phyloP scores from a whole-genome alignment of 2,797 vertebrate genomes.

The Acrocephalus scirpaceus region DNA sequence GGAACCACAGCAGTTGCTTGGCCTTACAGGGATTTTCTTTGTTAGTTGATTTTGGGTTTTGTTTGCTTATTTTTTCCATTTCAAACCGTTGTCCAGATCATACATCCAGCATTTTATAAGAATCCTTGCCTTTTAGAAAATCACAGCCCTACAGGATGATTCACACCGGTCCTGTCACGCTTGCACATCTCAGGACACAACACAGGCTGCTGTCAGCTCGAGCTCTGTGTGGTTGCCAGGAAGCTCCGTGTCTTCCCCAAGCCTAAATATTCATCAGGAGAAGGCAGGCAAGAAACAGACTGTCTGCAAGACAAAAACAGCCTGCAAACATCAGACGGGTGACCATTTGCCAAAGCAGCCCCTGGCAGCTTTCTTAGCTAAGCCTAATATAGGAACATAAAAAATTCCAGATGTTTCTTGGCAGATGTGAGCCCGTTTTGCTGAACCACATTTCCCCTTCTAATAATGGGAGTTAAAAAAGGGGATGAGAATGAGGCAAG shows the following conservation, averaged over 20 bases:
- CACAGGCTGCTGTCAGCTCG: neutral
- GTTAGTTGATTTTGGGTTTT: neutral
- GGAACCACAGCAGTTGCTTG: neutral
- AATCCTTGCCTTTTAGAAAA: neutral
- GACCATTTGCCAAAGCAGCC: neutral
- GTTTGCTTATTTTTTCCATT: neutral
- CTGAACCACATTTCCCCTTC: neutral
- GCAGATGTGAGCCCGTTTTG: neutral
- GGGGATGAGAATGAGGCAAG: neutral
- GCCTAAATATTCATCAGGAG: neutral
- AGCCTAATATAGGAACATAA: neutral
- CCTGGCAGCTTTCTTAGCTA: neutral
- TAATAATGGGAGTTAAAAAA: neutral
- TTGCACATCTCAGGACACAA: neutral
- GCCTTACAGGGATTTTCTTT: neutral
- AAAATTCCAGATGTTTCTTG: conserved; percentile 11
- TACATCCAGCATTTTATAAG: neutral
- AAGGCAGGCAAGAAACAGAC: neutral
- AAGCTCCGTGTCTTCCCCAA: neutral
- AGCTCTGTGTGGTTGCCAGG: neutral
- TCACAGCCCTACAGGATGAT: neutral
- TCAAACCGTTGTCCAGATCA: neutral
- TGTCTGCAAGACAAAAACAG: neutral
- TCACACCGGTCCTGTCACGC: neutral
- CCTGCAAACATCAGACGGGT: neutral